These are phyloP conservation scores for Sarcophaga variegata DNA, from an alignment of 2,888 invertebrate species.

Conservation along the genomic window DNA sequence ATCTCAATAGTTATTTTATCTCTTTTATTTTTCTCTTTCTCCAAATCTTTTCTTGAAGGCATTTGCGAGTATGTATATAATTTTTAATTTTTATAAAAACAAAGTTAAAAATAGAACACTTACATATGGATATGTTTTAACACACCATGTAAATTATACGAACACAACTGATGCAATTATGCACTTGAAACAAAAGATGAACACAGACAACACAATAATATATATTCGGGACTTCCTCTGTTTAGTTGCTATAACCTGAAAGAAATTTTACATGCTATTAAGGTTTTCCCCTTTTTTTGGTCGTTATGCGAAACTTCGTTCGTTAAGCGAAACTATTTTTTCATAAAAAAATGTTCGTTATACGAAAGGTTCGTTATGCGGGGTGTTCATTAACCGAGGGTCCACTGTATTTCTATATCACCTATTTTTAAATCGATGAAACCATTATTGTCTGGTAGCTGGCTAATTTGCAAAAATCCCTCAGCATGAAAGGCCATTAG, in stretches of 20 bases:
- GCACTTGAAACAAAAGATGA: background rate
- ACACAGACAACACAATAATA: background rate
- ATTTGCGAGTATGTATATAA: constrained; percentile 7
- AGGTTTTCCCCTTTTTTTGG: too few species aligned
- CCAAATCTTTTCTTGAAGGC: background rate
- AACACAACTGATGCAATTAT: background rate
- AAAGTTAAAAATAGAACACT: too few species aligned
- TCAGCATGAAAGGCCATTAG: too few species aligned
- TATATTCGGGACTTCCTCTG: background rate
- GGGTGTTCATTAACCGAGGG: too few species aligned
- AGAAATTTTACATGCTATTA: background rate
- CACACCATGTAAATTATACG: background rate
- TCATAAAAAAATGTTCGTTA: constrained; percentile 6
- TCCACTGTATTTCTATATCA: too few species aligned
- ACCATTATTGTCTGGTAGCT: background rate
- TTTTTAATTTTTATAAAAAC: constrained; percentile 7
- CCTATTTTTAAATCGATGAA: too few species aligned
- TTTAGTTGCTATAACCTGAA: too few species aligned
- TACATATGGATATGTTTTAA: background rate
- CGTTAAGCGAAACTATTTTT: constrained; percentile 1
- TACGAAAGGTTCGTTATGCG: too few species aligned
- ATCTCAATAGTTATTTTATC: constrained; percentile 10
- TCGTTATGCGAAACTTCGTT: background rate
- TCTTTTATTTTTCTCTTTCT: constrained; percentile 14
- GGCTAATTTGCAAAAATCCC: too few species aligned